Conservation (phyloP, 2,797 vertebrate genomes). For the Erithacus rubecula region DNA sequence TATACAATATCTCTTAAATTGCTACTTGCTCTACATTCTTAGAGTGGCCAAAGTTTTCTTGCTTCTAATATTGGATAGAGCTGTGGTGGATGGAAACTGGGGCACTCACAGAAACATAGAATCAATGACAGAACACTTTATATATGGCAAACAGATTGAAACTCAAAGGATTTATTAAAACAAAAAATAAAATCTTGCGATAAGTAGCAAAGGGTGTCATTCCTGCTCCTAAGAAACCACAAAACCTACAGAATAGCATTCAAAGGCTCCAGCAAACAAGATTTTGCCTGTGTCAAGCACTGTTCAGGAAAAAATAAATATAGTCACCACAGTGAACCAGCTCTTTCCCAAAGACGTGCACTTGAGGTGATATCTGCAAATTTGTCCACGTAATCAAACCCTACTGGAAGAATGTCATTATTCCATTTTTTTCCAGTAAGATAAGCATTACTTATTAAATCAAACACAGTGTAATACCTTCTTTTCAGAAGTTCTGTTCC, state of each 20-base stretch:
- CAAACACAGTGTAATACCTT: background rate
- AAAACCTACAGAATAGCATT: background rate
- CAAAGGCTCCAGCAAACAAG: background rate
- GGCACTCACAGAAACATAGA: background rate
- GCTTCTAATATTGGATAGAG: background rate
- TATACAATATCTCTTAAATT: background rate
- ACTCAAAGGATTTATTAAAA: background rate
- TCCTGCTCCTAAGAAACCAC: background rate
- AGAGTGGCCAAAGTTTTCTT: background rate
- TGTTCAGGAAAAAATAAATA: background rate
- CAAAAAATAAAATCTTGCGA: no score
- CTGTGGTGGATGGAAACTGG: background rate
- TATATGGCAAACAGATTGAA: background rate
- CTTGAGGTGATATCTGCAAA: background rate
- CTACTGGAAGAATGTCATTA: background rate
- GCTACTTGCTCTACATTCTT: background rate
- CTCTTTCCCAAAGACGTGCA: background rate
- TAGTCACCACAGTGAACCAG: background rate
- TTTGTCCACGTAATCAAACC: background rate
- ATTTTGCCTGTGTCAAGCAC: accelerated
- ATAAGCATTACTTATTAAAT: background rate
- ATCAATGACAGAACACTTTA: background rate
- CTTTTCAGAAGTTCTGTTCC: background rate
- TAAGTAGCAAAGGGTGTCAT: background rate
- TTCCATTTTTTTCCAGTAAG: background rate